phyloP scores from a whole-genome alignment of 2,888 invertebrate species.

The Phalangium opilio region DNA sequence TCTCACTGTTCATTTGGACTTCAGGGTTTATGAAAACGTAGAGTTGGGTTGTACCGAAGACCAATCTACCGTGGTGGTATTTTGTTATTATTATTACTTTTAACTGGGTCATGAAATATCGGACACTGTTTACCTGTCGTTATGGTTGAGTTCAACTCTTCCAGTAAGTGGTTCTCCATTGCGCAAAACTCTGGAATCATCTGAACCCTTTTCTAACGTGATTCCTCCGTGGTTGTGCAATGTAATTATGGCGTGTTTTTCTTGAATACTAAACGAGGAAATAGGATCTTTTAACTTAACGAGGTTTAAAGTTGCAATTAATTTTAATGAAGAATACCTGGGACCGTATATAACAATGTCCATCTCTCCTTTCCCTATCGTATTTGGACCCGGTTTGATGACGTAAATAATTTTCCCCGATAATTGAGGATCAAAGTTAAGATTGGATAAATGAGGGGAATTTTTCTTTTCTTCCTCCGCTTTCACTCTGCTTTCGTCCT shows the following conservation, averaged over 20 bases:
- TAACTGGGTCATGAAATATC: no score
- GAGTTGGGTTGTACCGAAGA: constrained; percentile 41
- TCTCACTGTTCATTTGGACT: constrained; percentile 24
- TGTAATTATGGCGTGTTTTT: constrained; percentile 35
- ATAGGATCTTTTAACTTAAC: constrained; percentile 5
- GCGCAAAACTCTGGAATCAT: constrained; percentile 32
- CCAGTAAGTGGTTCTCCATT: constrained; percentile 37
- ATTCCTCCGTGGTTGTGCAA: constrained; percentile 26
- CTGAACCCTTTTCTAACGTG: constrained; percentile 28
- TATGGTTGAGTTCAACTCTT: constrained; percentile 35
- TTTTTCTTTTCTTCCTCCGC: constrained; percentile 16
- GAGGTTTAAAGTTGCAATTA: background rate
- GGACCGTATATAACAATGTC: constrained; percentile 37
- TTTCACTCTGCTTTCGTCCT: constrained; percentile 22
- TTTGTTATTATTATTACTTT: no score
- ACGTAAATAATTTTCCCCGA: constrained; percentile 38
- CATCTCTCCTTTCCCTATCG: constrained; percentile 31
- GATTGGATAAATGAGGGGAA: constrained; percentile 38
- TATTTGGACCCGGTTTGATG: constrained; percentile 32
- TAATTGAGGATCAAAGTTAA: constrained; percentile 40
- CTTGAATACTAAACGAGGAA: constrained; percentile 31
- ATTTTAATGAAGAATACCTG: constrained; percentile 25
- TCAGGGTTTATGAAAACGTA: constrained; percentile 39
- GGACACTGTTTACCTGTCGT: constrained; percentile 39
- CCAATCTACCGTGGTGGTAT: no score